phyloP scores from a whole-genome alignment of 2,888 invertebrate species.

The Eilema griseolum region DNA sequence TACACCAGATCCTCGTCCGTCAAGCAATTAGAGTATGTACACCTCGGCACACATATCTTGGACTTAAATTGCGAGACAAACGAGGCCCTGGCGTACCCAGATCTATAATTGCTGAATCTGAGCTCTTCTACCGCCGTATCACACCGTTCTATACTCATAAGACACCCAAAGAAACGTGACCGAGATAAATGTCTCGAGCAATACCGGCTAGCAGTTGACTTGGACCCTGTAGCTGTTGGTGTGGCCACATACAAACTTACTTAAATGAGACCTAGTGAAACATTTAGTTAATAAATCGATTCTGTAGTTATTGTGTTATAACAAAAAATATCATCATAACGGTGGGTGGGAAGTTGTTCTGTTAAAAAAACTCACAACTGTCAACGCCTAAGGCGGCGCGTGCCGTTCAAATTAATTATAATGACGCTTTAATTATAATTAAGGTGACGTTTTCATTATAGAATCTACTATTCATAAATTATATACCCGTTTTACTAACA shows the following conservation, averaged over 20 bases:
- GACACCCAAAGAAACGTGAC: too few relatives aligned
- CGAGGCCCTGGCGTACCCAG: too few relatives aligned
- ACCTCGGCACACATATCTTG: too few relatives aligned
- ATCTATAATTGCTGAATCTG: too few relatives aligned
- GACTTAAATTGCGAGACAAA: too few relatives aligned
- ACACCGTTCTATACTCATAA: too few relatives aligned
- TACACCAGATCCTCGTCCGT: too few relatives aligned
- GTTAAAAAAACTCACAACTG: slow-evolving; percentile 63
- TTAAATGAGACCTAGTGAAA: neutral
- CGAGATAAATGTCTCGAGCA: too few relatives aligned
- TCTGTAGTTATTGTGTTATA: neutral
- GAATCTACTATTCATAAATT: slow-evolving; percentile 59
- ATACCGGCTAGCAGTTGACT: too few relatives aligned
- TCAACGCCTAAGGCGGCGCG: slow-evolving; percentile 67
- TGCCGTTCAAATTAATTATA: slow-evolving; percentile 73
- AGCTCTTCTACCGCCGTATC: too few relatives aligned
- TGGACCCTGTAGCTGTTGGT: neutral
- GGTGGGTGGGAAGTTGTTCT: slow-evolving; percentile 37
- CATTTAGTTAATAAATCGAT: too few relatives aligned
- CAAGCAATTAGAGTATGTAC: too few relatives aligned
- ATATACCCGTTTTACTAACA: slow-evolving; percentile 34
- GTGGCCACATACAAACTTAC: neutral
- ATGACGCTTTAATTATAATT: slow-evolving; percentile 74
- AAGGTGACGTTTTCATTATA: slow-evolving; percentile 71
- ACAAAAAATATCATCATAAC: slow-evolving; percentile 22